Evolutionary conservation across 1,140 invertebrate species (phyloP), one percentile per base, ranked within the genome.

Genomic region (Drosophila kikkawai): DNA sequence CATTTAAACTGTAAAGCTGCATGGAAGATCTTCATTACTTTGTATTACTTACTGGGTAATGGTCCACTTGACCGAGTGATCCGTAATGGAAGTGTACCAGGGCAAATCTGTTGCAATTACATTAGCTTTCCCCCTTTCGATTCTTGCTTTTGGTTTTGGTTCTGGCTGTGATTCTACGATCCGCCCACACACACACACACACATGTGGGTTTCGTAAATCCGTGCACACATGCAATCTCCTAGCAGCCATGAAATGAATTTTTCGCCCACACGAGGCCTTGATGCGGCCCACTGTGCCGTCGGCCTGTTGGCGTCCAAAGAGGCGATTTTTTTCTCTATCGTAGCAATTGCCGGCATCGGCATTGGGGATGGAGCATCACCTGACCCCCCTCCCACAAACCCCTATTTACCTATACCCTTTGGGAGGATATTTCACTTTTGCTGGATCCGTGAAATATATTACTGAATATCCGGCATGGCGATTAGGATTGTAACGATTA

Each of bases 141-240:
- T 44, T 64, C 29, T 61, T 32, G 13, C 32, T 19, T 65, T 19
- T 42, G 19, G 7, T 57, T 64, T 15, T 15, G 26, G 12, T 11
- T 60, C 36, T 61, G 17, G 17, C 26, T 60, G 19, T 60, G 22
- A 48, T 19, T 32, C n/a, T 13, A 19, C 34, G 32, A 32, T 41
- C 47, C 64, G 17, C 39, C 37, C 39, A 41, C 13, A 36, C 44
- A 32, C 32, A 26, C 32, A 26, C 17, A 26, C 36, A 45, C 47
- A 61, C 48, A 74, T 51, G 44, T 50, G 74, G 34, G 37, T 66
- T 76, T 76, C 71, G 60, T 76, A 76, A 76, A 76, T 57, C 34
- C 53, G 17, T 57, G 42, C 34, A 45, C 22, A 67, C 32, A 56
- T 50, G 50, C 41, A 71, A 70, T 71, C 53, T 22, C 66, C 53